A percentile compares a stretch with the other conserved stretches of the same genome.
Conservation (phyloP, 2,797 vertebrate genomes). For the Eurystomus glaucurus region DNA sequence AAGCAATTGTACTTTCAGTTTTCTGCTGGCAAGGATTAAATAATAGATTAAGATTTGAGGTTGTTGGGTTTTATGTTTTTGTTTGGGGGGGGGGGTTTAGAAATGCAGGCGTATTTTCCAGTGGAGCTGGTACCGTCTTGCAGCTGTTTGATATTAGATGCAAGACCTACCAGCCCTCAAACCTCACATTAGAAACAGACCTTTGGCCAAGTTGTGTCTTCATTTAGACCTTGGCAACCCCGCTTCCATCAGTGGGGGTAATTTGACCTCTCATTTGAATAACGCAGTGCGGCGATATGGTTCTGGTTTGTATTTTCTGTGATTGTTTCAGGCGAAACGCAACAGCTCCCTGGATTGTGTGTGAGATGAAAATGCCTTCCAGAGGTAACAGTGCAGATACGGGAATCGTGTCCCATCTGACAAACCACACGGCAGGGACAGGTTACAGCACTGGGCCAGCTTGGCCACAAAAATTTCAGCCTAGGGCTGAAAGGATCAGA, state of each 20-base stretch:
- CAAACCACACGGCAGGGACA: not conserved
- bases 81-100: not conserved
- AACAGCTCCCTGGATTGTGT: not conserved
- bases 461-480: not conserved
- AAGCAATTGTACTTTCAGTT: slow-evolving; percentile 3
- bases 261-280: slow-evolving; percentile 70
- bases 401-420: not conserved
- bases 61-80: not conserved
- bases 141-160: slow-evolving; percentile 76
- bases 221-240: slow-evolving; percentile 66
- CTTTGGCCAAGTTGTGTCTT: slow-evolving; percentile 73
- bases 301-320: slow-evolving; percentile 54
- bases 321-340: slow-evolving; percentile 9
- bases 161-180: slow-evolving; percentile 70
- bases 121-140: slow-evolving; percentile 32
- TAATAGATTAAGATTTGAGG: not conserved
- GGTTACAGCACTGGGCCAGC: not conserved
- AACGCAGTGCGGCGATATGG: not conserved
- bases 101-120: not conserved
- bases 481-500: not conserved
- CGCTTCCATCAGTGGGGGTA: slow-evolving; percentile 58
- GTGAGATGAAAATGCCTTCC: not conserved
- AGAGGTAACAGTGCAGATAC: not conserved
- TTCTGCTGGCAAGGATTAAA: not conserved
- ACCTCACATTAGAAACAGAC: slow-evolving; percentile 78